A percentile compares a stretch with the other conserved stretches of the same genome.
These are phyloP conservation scores for Vanacampus margaritifer DNA, from an alignment of 2,113 vertebrate genomes.

Conservation along the genomic window DNA sequence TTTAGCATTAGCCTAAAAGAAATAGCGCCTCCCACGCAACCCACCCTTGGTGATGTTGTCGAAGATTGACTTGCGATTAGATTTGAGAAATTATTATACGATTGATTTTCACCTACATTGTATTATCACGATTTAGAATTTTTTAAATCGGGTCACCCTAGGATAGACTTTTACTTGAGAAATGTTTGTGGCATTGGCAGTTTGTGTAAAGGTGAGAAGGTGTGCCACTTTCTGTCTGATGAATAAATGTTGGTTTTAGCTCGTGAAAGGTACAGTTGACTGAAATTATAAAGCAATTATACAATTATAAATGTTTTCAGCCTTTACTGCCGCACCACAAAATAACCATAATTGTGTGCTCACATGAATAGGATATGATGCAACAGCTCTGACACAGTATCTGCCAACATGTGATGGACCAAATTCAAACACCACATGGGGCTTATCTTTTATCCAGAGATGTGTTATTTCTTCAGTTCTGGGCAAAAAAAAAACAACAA, in stretches of 20 bases:
- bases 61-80: too few relatives aligned
- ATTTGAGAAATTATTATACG: too few relatives aligned
- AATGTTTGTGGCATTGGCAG: constrained; percentile 28
- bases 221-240: constrained; percentile 40
- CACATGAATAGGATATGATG: constrained; percentile 28
- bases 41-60: too few relatives aligned
- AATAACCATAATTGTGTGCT: constrained; percentile 47
- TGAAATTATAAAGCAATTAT: constrained; percentile 21
- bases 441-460: constrained; percentile 26
- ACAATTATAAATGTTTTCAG: constrained; percentile 33
- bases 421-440: constrained; percentile 29
- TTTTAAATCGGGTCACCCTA: too few relatives aligned
- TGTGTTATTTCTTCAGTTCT: constrained; percentile 6
- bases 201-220: constrained; percentile 47
- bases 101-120: too few relatives aligned
- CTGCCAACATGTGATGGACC: constrained; percentile 8
- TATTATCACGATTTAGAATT: too few relatives aligned
- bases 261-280: constrained; percentile 17
- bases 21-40: too few relatives aligned
- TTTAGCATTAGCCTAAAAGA: too few relatives aligned
- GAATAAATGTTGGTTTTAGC: constrained; percentile 24
- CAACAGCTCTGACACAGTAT: constrained; percentile 46
- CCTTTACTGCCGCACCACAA: constrained; percentile 29
- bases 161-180: constrained; percentile 3
- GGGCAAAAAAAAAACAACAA: constrained; percentile 27